Base-by-base conservation (phyloP, 2,888 invertebrate genomes). In the Epirrita christyi region DNA sequence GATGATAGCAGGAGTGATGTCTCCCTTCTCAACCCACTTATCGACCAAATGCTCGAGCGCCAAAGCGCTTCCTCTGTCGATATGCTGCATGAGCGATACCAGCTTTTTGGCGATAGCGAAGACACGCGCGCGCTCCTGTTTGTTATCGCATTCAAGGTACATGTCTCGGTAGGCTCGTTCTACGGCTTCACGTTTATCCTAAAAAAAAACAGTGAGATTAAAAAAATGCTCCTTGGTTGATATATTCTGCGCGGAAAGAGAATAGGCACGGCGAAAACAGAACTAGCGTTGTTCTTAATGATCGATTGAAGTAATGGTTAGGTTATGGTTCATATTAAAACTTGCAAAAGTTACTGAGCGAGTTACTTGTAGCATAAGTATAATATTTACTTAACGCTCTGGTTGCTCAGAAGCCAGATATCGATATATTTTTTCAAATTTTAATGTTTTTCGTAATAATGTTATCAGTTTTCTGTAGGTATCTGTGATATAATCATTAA, bases 161-260 rank as follows among this genome's bases (percentile, higher is more conserved):
- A 97, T 93, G 5, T 93, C 92, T 68, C 94, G 95, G 83, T 97
- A 97, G 0, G 97, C 97, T 32, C 93, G 93, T 27, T 96, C 95
- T 0, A 97, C 96, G 0, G 95, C 95, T 64, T 96, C 96, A 0
- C 94, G 92, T 67, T 93, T 94, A 64, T 92, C 95, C 87, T 92
- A 47, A 0, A 36, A 36, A 54, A 32, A 32, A 5, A 29, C 8
- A 32, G 21, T 21, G 4, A 21, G 21, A 21, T 4, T 21, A 21
- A 21, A 21, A 21, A 21, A 21, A 21, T 21, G 21, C n/a, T n/a
- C n/a, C n/a, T n/a, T n/a, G n/a, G n/a, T n/a, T n/a, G n/a, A n/a
- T n/a, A n/a, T n/a, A 21, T 21, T 21, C 21, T 21, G 21, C 21
- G 21, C 21, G 21, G 21, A 21, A 21, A 21, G 21, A 4, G 21